phyloP scores from a whole-genome alignment of 1,140 invertebrate species.

The Sesamia nonagrioides region DNA sequence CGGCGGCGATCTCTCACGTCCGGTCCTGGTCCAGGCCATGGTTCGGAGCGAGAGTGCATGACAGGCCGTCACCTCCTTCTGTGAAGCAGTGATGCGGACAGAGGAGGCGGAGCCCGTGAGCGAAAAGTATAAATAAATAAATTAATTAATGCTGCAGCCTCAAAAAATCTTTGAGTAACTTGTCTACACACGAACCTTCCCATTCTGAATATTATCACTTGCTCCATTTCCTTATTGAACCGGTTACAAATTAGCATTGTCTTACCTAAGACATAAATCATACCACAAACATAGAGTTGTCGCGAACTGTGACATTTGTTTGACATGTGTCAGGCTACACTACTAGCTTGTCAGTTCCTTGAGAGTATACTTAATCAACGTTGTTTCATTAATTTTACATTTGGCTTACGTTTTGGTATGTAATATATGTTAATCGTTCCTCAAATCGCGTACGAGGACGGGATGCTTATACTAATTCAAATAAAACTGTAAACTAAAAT shows the following conservation, averaged over 20 bases:
- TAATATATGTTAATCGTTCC: not conserved
- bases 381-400: constrained; percentile 25
- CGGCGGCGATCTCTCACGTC: too few species aligned
- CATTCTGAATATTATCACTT: not conserved
- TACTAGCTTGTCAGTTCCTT: not conserved
- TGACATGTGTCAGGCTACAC: constrained; percentile 12
- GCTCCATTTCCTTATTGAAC: not conserved
- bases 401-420: constrained; percentile 13
- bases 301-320: constrained; percentile 7
- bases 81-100: too few species aligned
- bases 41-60: too few species aligned
- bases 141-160: too few species aligned
- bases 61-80: too few species aligned
- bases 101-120: too few species aligned
- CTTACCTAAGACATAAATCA: constrained; percentile 3
- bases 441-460: not conserved
- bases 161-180: too few species aligned
- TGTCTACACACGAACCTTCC: too few species aligned
- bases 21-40: too few species aligned
- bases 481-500: too few species aligned
- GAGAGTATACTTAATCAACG: constrained; percentile 13
- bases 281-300: constrained; percentile 26
- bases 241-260: constrained; percentile 19
- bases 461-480: not conserved
- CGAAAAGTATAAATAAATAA: too few species aligned